Conservation (phyloP, 2,113 vertebrate species). For the Edolisoma coerulescens region DNA sequence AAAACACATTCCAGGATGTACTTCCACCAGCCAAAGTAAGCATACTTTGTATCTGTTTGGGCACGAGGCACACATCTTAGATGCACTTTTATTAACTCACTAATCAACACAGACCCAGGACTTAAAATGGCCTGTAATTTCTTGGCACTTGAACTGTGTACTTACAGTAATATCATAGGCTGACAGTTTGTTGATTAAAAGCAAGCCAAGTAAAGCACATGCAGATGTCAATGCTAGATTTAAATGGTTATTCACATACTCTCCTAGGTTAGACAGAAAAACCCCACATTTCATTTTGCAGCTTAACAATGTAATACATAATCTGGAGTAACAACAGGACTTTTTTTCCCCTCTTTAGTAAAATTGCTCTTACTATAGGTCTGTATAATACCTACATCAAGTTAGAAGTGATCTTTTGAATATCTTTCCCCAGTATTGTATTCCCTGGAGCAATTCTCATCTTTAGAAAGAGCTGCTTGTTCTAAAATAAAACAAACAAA, state of each 20-base stretch:
- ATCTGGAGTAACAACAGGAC: background rate
- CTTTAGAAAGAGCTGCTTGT: background rate
- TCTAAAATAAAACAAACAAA: background rate
- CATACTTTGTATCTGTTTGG: slow-evolving; percentile 46
- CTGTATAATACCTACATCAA: background rate
- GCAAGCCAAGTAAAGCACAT: slow-evolving; percentile 52
- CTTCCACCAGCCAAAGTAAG: slow-evolving; percentile 43
- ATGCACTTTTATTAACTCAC: slow-evolving; percentile 25
- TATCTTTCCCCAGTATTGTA: background rate
- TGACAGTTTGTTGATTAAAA: slow-evolving; percentile 59
- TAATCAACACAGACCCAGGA: background rate
- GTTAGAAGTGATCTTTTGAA: background rate
- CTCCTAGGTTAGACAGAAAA: background rate
- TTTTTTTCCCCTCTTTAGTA: background rate
- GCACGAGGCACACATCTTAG: slow-evolving; percentile 44
- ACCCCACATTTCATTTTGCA: background rate
- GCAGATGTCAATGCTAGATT: slow-evolving; percentile 43
- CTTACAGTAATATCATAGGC: slow-evolving; percentile 14
- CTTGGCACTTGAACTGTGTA: slow-evolving; percentile 26
- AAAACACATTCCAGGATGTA: slow-evolving; percentile 50
- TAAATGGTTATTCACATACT: slow-evolving; percentile 34
- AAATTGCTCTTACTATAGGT: background rate
- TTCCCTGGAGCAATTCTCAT: background rate
- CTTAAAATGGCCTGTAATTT: slow-evolving; percentile 39
- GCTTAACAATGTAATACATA: background rate